Percentiles rank a stretch among this genome's conserved stretches.
These are phyloP conservation scores for Lipophrys pholis DNA, from an alignment of 2,113 vertebrate species.

Conservation along the genomic window DNA sequence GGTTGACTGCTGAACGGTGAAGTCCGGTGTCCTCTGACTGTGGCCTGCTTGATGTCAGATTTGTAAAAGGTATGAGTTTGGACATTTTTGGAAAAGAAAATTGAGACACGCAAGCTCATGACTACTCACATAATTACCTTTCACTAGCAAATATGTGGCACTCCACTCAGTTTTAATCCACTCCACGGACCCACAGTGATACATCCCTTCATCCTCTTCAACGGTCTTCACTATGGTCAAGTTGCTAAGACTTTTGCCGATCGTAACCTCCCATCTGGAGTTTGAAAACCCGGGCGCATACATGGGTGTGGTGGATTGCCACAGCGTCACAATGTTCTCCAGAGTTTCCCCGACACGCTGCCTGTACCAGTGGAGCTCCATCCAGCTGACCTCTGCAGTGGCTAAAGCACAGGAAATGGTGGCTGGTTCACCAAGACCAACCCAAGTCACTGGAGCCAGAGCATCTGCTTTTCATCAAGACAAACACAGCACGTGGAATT, in stretches of 20 bases:
- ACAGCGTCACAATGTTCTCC: neutral
- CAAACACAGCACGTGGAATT: neutral
- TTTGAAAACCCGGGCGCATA: neutral
- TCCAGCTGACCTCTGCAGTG: fast-evolving
- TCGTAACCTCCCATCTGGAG: neutral
- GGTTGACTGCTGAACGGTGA: too few relatives aligned
- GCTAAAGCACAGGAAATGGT: conserved; percentile 14
- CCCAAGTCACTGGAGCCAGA: conserved; percentile 6
- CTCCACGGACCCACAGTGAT: conserved; percentile 8
- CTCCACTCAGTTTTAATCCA: conserved; percentile 1
- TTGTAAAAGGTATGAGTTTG: too few relatives aligned
- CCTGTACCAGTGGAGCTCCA: conserved; percentile 2
- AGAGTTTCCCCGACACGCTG: conserved; percentile 6
- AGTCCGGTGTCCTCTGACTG: too few relatives aligned
- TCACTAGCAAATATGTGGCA: conserved; percentile 4
- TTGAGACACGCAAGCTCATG: neutral
- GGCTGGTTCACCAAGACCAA: conserved; percentile 1
- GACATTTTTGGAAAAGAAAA: too few relatives aligned
- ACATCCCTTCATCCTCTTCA: conserved; percentile 13
- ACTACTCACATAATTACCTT: neutral
- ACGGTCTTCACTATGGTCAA: neutral
- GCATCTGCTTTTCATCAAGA: conserved; percentile 3
- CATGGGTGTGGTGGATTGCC: neutral
- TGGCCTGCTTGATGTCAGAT: too few relatives aligned
- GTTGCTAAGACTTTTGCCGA: neutral